Percentiles rank a stretch among this genome's conserved stretches.
Conservation (phyloP, 2,888 invertebrate species). For the Morpho achilles region DNA sequence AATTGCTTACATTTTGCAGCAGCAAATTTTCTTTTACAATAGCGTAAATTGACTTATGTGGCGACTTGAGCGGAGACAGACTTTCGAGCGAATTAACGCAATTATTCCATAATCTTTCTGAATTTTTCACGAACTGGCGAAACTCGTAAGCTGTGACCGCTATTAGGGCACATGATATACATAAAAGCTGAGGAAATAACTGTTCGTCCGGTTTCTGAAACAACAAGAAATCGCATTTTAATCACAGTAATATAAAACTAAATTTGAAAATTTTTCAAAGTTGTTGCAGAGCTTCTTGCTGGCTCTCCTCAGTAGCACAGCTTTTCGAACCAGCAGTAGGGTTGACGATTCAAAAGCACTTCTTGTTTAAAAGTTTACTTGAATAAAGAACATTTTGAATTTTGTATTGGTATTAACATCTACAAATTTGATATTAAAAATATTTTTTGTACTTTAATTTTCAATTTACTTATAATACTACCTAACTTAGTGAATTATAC, state of each 20-base stretch:
- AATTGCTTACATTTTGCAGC: slow-evolving; percentile 47
- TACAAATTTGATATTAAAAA: no score
- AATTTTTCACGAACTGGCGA: slow-evolving; percentile 46
- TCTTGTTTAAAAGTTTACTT: background rate
- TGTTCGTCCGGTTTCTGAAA: slow-evolving; percentile 60
- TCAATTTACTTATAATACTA: no score
- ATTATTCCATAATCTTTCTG: slow-evolving; percentile 49
- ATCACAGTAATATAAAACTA: background rate
- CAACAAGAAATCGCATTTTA: slow-evolving; percentile 5
- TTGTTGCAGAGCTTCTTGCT: no score
- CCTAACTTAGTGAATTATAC: no score
- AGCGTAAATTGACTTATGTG: slow-evolving; percentile 47
- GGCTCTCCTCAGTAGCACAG: no score
- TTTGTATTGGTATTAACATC: no score
- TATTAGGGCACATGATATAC: slow-evolving; percentile 49
- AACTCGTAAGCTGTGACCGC: slow-evolving; percentile 59
- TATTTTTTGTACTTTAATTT: no score
- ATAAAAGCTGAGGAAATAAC: slow-evolving; percentile 48
- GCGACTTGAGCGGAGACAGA: slow-evolving; percentile 29
- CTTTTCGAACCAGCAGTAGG: no score
- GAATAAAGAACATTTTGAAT: no score
- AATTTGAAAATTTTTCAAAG: no score
- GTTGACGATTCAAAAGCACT: background rate
- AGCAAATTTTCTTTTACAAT: slow-evolving; percentile 46
- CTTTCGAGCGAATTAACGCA: slow-evolving; percentile 40